Base-by-base conservation (phyloP, 2,113 vertebrate genomes). In the Climacteris rufus region DNA sequence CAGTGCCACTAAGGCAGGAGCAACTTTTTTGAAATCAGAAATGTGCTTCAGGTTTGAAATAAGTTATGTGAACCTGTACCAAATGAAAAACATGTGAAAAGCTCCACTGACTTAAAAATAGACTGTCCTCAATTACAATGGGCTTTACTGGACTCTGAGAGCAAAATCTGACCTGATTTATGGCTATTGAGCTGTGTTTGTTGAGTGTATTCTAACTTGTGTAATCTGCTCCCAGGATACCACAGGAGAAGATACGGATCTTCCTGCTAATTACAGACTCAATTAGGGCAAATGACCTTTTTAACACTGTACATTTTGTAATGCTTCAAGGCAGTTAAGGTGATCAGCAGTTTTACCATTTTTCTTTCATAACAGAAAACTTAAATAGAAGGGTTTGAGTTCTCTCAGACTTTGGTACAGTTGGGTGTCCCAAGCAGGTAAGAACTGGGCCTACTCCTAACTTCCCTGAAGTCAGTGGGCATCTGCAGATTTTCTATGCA, bases 201-300 rank as follows among this genome's bases (percentile, higher is more conserved):
- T 40, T 83, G 81, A 63, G 50, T 63, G 74, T 77, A 27, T 96
- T 88, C 54, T 63, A 45, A 75, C 28, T n/a, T 35, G 30, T 63
- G 39, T 85, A 83, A 68, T 70, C 60, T 83, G 31, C 82, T 94
- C 68, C 75, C 78, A 75, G 82, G 75, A 65, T 80, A 83, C 52
- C 87, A 44, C 54, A 50, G 79, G 85, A 74, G 84, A 63, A 88
- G 71, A 77, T 85, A 81, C 0, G 1, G 63, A 86, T 94, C 59
- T 91, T 91, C 63, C 52, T 75, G 69, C 65, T 96, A 95, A 91
- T 88, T 91, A 57, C 66, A 80, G 79, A 54, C 61, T 84, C 49
- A 85, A 40, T 91, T 83, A 89, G 39, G 47, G 70, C 47, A 95
- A 88, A 85, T 89, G 79, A 72, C 82, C 87, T 79, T 93, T 92